Conservation (phyloP, 30 jellyfish, hydroid and myxozoan genomes). For the Haliclystus octoradiatus region DNA sequence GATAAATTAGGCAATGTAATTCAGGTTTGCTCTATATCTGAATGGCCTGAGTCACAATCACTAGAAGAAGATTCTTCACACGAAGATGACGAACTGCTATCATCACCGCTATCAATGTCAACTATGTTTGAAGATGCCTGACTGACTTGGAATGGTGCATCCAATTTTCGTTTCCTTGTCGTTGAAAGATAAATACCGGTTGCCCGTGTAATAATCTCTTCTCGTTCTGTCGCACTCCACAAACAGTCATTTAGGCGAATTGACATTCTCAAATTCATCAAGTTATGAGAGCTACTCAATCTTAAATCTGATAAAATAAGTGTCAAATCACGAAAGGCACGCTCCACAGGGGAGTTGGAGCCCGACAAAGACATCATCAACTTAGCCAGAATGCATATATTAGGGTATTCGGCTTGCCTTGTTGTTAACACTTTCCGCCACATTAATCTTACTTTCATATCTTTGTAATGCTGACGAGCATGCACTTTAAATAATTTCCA, state of each 20-base stretch:
- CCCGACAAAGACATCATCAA: constrained; percentile 34
- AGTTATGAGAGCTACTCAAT: constrained; percentile 7
- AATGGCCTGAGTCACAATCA: neutral
- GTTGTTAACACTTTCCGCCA: constrained; percentile 17
- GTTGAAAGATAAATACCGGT: neutral
- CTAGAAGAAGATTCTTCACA: neutral
- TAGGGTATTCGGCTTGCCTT: constrained; percentile 19
- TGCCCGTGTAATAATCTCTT: constrained; percentile 1
- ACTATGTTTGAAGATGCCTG: constrained; percentile 2
- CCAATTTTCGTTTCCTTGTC: constrained; percentile 6
- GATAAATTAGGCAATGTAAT: no score
- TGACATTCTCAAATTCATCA: neutral
- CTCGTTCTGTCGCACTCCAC: neutral
- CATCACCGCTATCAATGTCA: no score
- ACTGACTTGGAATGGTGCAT: neutral
- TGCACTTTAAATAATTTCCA: neutral
- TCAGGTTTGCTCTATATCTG: no score
- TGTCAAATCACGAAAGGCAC: constrained; percentile 33
- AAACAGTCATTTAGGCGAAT: neutral
- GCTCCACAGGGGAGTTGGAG: constrained; percentile 35
- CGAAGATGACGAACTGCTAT: neutral
- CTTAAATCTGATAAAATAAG: constrained; percentile 29
- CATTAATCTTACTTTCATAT: neutral
- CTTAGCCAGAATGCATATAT: constrained; percentile 14
- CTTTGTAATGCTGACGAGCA: neutral